These are phyloP conservation scores for Loris lydekkerianus DNA, from an alignment of 2,797 vertebrate species.

Conservation along the genomic window DNA sequence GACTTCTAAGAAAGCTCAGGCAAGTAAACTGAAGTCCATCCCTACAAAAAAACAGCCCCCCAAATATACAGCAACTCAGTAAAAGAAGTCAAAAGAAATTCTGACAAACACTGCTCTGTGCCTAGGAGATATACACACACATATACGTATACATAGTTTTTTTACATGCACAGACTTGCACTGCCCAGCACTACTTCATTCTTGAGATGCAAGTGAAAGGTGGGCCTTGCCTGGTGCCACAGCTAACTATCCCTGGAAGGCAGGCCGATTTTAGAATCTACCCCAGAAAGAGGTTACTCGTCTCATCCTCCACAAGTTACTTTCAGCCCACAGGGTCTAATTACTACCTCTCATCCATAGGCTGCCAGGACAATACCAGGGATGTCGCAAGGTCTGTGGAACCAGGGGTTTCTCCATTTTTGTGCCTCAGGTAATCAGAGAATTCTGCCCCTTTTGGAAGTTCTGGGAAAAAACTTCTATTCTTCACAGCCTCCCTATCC, in stretches of 20 bases:
- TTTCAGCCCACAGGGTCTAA: background rate
- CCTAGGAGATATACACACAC: background rate
- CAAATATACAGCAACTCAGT: conserved; percentile 33
- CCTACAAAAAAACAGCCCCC: background rate
- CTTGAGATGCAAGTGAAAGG: background rate
- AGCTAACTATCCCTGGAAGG: background rate
- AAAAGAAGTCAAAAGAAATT: conserved; percentile 41
- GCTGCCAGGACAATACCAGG: background rate
- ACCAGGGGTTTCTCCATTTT: background rate
- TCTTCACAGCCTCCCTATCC: background rate
- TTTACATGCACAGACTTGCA: background rate
- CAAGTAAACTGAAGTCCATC: conserved; percentile 1
- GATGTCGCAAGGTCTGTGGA: background rate
- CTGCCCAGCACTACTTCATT: background rate
- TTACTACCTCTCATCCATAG: background rate
- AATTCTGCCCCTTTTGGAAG: background rate
- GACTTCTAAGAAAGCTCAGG: background rate
- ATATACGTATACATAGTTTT: no score
- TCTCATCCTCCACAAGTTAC: background rate
- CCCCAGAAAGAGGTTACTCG: background rate
- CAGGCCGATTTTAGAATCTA: background rate
- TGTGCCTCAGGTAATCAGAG: background rate
- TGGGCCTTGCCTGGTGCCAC: background rate
- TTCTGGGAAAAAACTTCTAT: background rate
- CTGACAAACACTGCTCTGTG: background rate